These are phyloP conservation scores for Cactoblastis cactorum DNA, from an alignment of 2,888 invertebrate species.

Conservation along the genomic window DNA sequence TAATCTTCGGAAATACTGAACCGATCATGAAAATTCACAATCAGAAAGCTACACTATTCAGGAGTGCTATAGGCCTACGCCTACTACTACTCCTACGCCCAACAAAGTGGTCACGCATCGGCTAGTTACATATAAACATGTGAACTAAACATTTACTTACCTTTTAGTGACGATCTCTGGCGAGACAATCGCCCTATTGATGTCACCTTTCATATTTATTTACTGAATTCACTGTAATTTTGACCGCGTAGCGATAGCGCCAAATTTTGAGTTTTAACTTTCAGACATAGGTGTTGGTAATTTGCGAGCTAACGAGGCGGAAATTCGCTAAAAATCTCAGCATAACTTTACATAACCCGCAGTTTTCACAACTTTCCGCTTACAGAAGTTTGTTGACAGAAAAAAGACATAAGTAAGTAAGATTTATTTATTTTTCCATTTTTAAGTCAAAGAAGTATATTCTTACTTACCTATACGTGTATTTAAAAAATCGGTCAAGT, in stretches of 20 bases:
- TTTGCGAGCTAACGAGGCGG: slow-evolving; percentile 1
- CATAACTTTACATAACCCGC: slow-evolving; percentile 14
- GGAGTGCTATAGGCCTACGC: too few relatives aligned
- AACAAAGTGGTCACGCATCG: too few relatives aligned
- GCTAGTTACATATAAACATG: too few relatives aligned
- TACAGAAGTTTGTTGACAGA: neutral
- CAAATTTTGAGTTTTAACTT: slow-evolving; percentile 16
- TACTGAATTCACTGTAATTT: slow-evolving; percentile 38
- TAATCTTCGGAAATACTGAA: too few relatives aligned
- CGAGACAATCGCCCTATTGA: slow-evolving; percentile 47
- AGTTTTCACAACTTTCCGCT: neutral
- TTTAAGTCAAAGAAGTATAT: too few relatives aligned
- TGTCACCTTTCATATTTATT: slow-evolving; percentile 45
- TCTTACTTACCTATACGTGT: too few relatives aligned
- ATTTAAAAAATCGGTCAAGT: too few relatives aligned
- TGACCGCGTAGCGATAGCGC: slow-evolving; percentile 19
- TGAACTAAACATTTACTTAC: too few relatives aligned
- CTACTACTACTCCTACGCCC: too few relatives aligned
- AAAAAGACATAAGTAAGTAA: neutral
- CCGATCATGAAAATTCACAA: too few relatives aligned
- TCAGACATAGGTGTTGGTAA: slow-evolving; percentile 31
- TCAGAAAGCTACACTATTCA: too few relatives aligned
- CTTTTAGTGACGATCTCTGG: slow-evolving; percentile 50
- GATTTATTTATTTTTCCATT: neutral
- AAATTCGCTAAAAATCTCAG: slow-evolving; percentile 2